Evolutionary conservation across 2,888 invertebrate species (phyloP).

Genomic region (Adelphocoris suturalis): DNA sequence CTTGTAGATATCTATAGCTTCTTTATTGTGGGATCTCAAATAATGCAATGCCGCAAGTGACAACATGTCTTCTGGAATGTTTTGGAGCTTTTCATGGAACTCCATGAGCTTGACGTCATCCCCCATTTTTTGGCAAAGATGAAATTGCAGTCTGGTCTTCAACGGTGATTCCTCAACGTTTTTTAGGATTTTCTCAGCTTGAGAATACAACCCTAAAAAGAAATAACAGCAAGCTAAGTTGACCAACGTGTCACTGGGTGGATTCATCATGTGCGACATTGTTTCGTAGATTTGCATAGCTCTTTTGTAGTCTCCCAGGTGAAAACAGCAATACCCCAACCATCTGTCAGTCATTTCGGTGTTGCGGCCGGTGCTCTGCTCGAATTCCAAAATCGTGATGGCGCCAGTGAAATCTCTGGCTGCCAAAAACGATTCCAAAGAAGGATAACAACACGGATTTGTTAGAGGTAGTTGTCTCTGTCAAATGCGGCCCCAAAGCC

Average conservation of each 20-base stretch:
- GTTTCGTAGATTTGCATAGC: conserved; percentile 85
- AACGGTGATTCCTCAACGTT: conserved; percentile 83
- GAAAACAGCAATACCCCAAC: conserved; percentile 97
- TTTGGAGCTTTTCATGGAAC: conserved; percentile 90
- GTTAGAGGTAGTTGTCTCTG: conserved; percentile 73
- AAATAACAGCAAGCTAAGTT: conserved; percentile 97
- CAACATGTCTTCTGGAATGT: conserved; percentile 95
- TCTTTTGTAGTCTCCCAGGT: conserved; percentile 93
- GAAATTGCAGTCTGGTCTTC: conserved; percentile 91
- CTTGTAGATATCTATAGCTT: conserved; percentile 99
- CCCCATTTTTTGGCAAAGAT: conserved; percentile 94
- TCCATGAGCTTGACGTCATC: conserved; percentile 91
- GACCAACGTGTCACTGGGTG: conserved; percentile 83
- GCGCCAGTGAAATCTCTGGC: conserved; percentile 97
- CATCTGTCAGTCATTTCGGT: conserved; percentile 84
- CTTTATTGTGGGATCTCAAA: conserved; percentile 96
- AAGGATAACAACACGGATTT: conserved; percentile 81
- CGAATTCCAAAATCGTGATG: conserved; percentile 89
- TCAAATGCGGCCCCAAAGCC: conserved; percentile 80
- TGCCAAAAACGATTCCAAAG: conserved; percentile 92
- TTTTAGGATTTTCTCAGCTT: conserved; percentile 84
- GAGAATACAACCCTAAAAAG: conserved; percentile 91
- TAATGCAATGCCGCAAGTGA: conserved; percentile 98
- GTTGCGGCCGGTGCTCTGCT: conserved; percentile 76
- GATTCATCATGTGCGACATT: conserved; percentile 80